Conservation (phyloP, 92 coral and sea anemone genomes). For the Porites rus region DNA sequence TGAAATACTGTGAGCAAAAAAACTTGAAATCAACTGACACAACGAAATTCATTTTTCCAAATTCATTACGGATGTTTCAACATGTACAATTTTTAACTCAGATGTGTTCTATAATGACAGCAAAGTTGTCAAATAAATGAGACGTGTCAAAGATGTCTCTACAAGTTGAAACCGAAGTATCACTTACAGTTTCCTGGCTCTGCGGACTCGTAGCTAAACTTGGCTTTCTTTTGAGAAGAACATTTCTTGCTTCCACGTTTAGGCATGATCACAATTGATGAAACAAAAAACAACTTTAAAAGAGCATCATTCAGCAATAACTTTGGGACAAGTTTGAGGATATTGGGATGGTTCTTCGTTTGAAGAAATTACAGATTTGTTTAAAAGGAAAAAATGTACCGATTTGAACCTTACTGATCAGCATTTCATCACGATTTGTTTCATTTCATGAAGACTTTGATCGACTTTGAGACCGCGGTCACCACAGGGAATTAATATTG, state of each 20-base stretch:
- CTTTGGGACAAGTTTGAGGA: not conserved
- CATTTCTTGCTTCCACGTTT: slow-evolving; percentile 12
- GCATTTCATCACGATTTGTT: not conserved
- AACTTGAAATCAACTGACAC: too few species aligned
- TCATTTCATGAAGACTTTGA: not conserved
- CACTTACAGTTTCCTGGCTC: slow-evolving; percentile 13
- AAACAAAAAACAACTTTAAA: not conserved
- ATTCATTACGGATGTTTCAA: too few species aligned
- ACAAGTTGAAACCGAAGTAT: not conserved
- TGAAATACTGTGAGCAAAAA: too few species aligned
- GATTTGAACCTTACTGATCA: not conserved
- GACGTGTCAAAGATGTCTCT: not conserved
- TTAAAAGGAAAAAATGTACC: not conserved
- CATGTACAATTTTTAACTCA: too few species aligned
- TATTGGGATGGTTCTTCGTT: not conserved
- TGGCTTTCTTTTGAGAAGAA: not conserved
- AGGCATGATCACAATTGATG: slow-evolving; percentile 10
- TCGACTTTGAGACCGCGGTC: not conserved
- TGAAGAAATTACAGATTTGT: not conserved
- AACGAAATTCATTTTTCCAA: too few species aligned
- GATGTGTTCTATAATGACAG: not conserved
- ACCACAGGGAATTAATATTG: too few species aligned
- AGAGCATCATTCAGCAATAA: not conserved
- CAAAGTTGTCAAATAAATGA: not conserved
- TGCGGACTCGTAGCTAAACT: slow-evolving; percentile 8